Percentiles rank a stretch among this genome's conserved stretches.
Evolutionary conservation across 1,140 invertebrate genomes (phyloP).

Genomic region (Hyposmocoma kahamanoa): DNA sequence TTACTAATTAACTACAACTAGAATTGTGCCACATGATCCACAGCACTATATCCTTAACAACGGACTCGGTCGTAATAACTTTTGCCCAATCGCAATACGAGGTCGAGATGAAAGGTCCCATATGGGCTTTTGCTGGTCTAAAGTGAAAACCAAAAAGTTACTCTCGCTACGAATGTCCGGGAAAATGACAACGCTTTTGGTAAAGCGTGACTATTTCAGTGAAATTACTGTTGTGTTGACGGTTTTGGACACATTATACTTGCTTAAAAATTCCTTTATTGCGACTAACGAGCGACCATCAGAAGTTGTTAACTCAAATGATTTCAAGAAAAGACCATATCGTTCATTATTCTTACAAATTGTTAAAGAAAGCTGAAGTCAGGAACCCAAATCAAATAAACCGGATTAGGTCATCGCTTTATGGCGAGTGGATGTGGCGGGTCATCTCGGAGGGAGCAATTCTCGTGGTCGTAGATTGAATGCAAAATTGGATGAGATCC

Average conservation of each 20-base stretch:
- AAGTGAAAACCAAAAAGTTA: not conserved
- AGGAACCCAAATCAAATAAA: slow-evolving; percentile 65
- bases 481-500: slow-evolving; percentile 70
- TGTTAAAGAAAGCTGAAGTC: slow-evolving; percentile 40
- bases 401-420: slow-evolving; percentile 66
- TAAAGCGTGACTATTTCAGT: not conserved
- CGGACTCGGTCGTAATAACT: not conserved
- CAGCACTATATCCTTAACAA: not conserved
- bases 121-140: not conserved
- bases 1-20: not conserved
- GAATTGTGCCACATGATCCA: not conserved
- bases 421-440: slow-evolving; percentile 56
- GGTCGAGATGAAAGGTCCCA: not conserved
- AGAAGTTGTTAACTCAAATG: not conserved
- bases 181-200: not conserved
- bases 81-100: not conserved
- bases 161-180: not conserved
- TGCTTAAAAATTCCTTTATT: not conserved
- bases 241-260: not conserved
- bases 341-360: slow-evolving; percentile 34
- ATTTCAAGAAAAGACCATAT: slow-evolving; percentile 2
- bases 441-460: slow-evolving; percentile 67
- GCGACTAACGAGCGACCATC: slow-evolving; percentile 4
- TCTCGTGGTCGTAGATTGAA: slow-evolving; percentile 67
- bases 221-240: not conserved